phyloP scores from a whole-genome alignment of 2,113 vertebrate species.

The Chelonoidis abingdonii region DNA sequence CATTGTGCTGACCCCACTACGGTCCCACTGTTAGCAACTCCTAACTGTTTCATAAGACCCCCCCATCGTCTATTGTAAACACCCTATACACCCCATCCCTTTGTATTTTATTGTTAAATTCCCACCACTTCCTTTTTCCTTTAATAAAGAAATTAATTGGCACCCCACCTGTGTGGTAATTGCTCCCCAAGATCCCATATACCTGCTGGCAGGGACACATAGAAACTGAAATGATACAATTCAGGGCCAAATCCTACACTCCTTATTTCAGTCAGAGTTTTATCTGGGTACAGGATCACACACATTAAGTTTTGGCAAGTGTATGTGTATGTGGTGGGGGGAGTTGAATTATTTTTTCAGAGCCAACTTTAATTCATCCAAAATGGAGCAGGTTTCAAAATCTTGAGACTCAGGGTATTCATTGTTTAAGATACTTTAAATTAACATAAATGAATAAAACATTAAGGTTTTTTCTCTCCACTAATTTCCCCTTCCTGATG shows the following conservation, averaged over 20 bases:
- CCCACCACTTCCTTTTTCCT: too few species aligned
- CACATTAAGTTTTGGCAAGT: not conserved
- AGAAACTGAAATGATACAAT: not conserved
- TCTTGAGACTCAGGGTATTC: not conserved
- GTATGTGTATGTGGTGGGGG: not conserved
- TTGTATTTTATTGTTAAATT: too few species aligned
- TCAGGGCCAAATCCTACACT: not conserved
- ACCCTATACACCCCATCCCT: too few species aligned
- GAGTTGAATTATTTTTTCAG: not conserved
- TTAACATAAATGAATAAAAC: conserved; percentile 20
- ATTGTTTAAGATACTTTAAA: conserved; percentile 22
- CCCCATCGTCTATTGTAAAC: too few species aligned
- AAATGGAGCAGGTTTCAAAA: conserved; percentile 21
- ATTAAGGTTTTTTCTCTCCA: not conserved
- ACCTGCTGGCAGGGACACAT: not conserved
- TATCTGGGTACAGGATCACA: not conserved
- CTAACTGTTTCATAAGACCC: too few species aligned
- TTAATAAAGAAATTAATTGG: too few species aligned
- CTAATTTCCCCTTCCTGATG: not conserved
- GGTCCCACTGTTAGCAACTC: too few species aligned
- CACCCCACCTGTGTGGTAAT: too few species aligned
- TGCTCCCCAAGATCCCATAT: too few species aligned
- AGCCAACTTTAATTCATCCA: not conserved
- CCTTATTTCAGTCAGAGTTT: not conserved
- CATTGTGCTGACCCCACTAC: too few species aligned